Percentiles rank a stretch among this genome's conserved stretches.
Evolutionary conservation across 2,113 vertebrate genomes (phyloP).

Genomic region (Barbus barbus): DNA sequence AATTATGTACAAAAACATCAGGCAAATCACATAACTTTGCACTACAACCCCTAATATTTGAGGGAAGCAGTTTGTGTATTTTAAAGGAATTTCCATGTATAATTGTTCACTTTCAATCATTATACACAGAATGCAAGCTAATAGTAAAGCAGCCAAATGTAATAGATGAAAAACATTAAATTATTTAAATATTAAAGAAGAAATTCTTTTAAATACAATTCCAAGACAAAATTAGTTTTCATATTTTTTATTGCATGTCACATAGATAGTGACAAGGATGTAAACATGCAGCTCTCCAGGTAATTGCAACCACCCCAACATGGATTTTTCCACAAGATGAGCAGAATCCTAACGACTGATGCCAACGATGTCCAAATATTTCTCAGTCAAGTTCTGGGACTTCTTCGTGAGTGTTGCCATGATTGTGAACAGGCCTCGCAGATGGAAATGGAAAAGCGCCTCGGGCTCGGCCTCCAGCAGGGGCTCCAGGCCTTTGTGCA

Average conservation of each 20-base stretch:
- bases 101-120: neutral
- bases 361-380: slow-evolving; percentile 85
- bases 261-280: neutral
- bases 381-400: slow-evolving; percentile 78
- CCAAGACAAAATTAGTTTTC: neutral
- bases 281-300: neutral
- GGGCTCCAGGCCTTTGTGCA: neutral
- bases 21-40: neutral
- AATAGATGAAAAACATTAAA: too few species aligned
- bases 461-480: slow-evolving; percentile 69
- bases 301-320: neutral
- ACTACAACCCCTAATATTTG: neutral
- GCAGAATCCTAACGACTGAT: slow-evolving; percentile 57
- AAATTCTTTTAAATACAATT: neutral
- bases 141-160: neutral
- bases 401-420: slow-evolving; percentile 79
- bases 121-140: neutral
- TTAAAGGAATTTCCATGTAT: too few species aligned
- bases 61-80: neutral
- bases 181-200: too few species aligned
- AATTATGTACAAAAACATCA: neutral
- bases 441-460: slow-evolving; percentile 78
- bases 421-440: slow-evolving; percentile 82
- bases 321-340: neutral
- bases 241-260: slow-evolving; percentile 20